These are phyloP conservation scores for Lophura nycthemera DNA, from an alignment of 2,113 vertebrate species.

Conservation along the genomic window DNA sequence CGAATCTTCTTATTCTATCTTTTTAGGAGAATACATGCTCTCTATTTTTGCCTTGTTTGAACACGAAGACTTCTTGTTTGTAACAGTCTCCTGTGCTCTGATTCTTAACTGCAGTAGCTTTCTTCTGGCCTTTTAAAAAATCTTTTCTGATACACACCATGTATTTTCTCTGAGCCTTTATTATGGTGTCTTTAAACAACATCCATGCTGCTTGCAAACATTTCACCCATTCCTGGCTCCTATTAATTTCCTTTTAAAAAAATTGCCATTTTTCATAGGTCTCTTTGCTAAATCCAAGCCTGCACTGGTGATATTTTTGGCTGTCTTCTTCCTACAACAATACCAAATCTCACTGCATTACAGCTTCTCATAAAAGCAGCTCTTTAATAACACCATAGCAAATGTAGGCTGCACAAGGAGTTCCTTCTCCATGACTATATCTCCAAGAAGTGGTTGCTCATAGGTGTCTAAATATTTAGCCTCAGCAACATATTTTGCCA, in stretches of 20 bases:
- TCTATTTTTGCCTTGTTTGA: constrained; percentile 52
- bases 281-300: constrained; percentile 26
- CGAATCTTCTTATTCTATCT: constrained; percentile 46
- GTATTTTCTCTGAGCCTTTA: constrained; percentile 37
- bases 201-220: constrained; percentile 55
- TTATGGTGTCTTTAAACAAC: constrained; percentile 57
- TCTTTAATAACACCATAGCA: not conserved
- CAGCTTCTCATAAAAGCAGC: not conserved
- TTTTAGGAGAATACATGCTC: constrained; percentile 41
- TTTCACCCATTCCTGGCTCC: constrained; percentile 1
- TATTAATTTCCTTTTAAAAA: constrained; percentile 43
- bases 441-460: not conserved
- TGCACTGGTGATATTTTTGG: constrained; percentile 31
- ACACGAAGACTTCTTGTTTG: constrained; percentile 37
- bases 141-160: constrained; percentile 37
- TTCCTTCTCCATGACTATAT: not conserved
- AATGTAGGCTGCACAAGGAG: not conserved
- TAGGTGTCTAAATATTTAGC: not conserved
- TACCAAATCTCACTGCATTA: not conserved
- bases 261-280: not conserved
- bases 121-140: constrained; percentile 53
- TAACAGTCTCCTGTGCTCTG: constrained; percentile 53
- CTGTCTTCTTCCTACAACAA: constrained; percentile 17
- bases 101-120: constrained; percentile 64
- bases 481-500: not conserved